phyloP scores from a whole-genome alignment of 2,113 vertebrate genomes.

The Hystrix brachyura region DNA sequence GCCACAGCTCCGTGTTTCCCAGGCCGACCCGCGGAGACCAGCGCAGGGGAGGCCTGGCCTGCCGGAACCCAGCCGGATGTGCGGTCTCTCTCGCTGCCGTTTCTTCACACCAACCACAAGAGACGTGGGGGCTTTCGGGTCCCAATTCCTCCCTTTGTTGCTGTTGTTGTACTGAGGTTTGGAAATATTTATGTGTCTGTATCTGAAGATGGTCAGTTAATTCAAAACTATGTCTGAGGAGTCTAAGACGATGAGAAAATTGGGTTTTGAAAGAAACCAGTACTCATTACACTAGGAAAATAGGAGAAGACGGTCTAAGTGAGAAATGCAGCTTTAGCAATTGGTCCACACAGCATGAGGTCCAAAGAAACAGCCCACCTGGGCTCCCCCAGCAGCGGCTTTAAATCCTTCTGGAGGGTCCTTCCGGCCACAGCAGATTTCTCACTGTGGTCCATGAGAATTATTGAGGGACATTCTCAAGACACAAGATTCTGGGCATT shows the following conservation, averaged over 20 bases:
- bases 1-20: constrained; percentile 27
- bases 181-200: not conserved
- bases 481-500: not conserved
- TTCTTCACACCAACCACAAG: constrained; percentile 46
- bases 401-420: too few relatives aligned
- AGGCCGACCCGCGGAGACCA: not conserved
- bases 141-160: not conserved
- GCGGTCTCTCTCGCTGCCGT: not conserved
- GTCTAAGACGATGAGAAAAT: not conserved
- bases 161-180: not conserved
- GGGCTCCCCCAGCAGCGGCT: not conserved
- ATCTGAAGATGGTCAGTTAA: constrained; percentile 4
- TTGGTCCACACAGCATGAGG: not conserved
- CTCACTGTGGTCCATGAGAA: not conserved
- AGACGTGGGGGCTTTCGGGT: not conserved
- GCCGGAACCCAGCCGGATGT: not conserved
- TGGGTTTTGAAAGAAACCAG: constrained; percentile 30
- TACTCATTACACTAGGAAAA: not conserved
- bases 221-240: constrained; percentile 1
- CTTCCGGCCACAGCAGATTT: not conserved
- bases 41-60: constrained; percentile 23
- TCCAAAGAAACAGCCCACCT: not conserved
- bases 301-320: not conserved
- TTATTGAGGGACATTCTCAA: not conserved
- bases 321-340: too few relatives aligned